These are phyloP conservation scores for Xestia rhomboidea DNA, from an alignment of 2,888 invertebrate species.

Conservation along the genomic window DNA sequence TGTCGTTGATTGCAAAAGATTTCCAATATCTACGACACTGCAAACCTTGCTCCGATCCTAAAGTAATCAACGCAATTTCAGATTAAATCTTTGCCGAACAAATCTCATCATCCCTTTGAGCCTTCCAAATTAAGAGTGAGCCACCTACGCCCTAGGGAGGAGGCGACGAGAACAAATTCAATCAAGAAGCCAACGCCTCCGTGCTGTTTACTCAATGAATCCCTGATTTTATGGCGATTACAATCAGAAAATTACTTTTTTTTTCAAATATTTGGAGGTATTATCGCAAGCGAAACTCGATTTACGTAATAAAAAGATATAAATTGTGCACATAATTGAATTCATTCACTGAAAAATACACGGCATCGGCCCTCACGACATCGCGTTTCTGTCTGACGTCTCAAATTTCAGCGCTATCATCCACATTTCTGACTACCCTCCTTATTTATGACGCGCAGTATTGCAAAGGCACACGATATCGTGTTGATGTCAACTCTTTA, in stretches of 20 bases:
- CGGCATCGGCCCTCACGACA: constrained; percentile 27
- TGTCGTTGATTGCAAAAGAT: constrained; percentile 22
- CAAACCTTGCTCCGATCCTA: constrained; percentile 5
- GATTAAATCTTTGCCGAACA: constrained; percentile 17
- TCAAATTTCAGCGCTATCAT: constrained; percentile 55
- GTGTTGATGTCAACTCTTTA: constrained; percentile 35
- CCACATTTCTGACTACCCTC: constrained; percentile 54
- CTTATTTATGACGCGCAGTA: constrained; percentile 58
- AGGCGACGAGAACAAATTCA: constrained; percentile 36
- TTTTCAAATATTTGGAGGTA: constrained; percentile 15
- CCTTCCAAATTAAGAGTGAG: constrained; percentile 39
- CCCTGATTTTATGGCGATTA: constrained; percentile 36
- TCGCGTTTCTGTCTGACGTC: constrained; percentile 40
- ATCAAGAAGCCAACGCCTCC: constrained; percentile 39
- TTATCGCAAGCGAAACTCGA: constrained; percentile 5
- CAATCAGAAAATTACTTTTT: constrained; percentile 42
- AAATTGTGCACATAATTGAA: constrained; percentile 19
- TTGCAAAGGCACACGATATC: constrained; percentile 61
- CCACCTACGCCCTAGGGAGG: constrained; percentile 22
- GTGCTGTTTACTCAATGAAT: constrained; percentile 41
- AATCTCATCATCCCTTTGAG: constrained; percentile 37
- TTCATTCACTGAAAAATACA: constrained; percentile 22
- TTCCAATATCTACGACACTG: constrained; percentile 27
- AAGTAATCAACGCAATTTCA: constrained; percentile 37
- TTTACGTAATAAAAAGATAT: constrained; percentile 28